phyloP scores from a whole-genome alignment of 2,113 vertebrate species.

The Bambusicola thoracicus region DNA sequence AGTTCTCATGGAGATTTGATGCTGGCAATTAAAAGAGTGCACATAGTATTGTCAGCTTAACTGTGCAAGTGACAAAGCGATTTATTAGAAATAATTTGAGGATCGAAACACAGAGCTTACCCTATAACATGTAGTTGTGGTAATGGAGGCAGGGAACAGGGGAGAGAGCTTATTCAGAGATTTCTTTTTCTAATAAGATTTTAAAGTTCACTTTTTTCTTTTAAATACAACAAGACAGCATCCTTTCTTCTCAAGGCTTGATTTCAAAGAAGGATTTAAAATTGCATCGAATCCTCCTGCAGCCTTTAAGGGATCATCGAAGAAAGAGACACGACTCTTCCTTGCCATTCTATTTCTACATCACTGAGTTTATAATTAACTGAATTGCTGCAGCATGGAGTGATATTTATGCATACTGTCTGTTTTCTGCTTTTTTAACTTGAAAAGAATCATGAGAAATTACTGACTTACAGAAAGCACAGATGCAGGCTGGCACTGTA shows the following conservation, averaged over 20 bases:
- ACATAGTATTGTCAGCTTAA: constrained; percentile 2
- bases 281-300: not conserved
- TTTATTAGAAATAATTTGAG: constrained; percentile 5
- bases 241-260: constrained; percentile 15
- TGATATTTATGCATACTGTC: not conserved
- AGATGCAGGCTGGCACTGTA: not conserved
- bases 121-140: not conserved
- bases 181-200: constrained; percentile 46
- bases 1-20: not conserved
- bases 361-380: not conserved
- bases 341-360: not conserved
- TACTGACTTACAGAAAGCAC: not conserved
- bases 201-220: not conserved
- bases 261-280: constrained; percentile 22
- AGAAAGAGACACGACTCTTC: not conserved
- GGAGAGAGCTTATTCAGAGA: constrained; percentile 1
- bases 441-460: not conserved
- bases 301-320: not conserved
- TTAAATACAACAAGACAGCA: not conserved
- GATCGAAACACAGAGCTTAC: not conserved
- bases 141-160: not conserved
- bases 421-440: not conserved
- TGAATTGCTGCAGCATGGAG: not conserved
- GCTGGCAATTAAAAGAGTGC: not conserved
- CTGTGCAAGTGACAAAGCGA: not conserved